A percentile compares a stretch with the other conserved stretches of the same genome.
Evolutionary conservation across 1,140 invertebrate species (phyloP).

Genomic region (Papilio machaon): DNA sequence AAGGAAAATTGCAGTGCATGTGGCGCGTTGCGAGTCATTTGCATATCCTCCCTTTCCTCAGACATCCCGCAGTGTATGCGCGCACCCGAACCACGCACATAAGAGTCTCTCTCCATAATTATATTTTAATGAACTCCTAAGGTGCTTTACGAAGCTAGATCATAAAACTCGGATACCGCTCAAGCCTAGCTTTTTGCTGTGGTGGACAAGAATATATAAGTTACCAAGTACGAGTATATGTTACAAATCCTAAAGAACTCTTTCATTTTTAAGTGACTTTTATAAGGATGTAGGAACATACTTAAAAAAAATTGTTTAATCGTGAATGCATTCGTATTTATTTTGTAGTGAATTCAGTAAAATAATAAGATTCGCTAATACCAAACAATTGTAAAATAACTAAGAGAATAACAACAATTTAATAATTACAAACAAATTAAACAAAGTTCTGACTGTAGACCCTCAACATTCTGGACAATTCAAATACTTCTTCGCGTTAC

Average conservation of each 20-base stretch:
- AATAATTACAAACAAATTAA: constrained; percentile 11
- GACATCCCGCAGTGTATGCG: neutral
- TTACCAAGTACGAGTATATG: constrained; percentile 2
- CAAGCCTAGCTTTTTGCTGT: neutral
- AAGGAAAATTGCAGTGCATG: neutral
- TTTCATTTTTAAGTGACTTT: neutral
- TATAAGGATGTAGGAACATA: neutral
- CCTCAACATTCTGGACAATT: neutral
- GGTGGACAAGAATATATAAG: constrained; percentile 15
- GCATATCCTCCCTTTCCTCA: neutral
- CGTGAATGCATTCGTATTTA: neutral
- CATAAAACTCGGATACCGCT: neutral
- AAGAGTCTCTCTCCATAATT: neutral
- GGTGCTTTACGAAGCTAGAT: constrained; percentile 1
- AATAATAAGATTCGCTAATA: neutral
- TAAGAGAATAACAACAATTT: neutral
- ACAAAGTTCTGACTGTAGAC: neutral
- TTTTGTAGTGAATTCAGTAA: too few species aligned
- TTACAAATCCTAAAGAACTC: neutral
- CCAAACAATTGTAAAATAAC: constrained; percentile 1
- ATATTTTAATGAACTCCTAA: constrained; percentile 25
- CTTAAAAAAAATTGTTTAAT: too few species aligned
- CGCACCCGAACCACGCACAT: neutral
- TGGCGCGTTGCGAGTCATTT: neutral
- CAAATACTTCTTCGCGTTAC: neutral